phyloP scores from a whole-genome alignment of 2,888 invertebrate species.

The Monoplex corrugatus region DNA sequence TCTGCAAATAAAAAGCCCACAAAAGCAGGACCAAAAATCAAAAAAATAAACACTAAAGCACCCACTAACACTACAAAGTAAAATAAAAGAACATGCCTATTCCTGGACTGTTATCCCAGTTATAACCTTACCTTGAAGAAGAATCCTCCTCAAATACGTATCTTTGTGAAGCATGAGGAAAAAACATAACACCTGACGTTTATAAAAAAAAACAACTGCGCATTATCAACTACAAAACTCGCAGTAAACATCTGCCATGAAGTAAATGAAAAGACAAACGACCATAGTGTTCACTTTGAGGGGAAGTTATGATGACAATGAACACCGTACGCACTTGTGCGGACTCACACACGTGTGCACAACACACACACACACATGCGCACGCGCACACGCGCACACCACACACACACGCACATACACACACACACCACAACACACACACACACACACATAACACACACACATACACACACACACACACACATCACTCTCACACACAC shows the following conservation, averaged over 20 bases:
- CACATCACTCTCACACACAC: neutral
- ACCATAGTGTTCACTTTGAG: no score
- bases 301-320: no score
- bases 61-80: no score
- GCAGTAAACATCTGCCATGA: no score
- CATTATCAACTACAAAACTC: no score
- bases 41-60: no score
- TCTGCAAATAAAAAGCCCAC: no score
- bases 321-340: neutral
- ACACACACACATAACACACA: neutral
- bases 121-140: neutral
- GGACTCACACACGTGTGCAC: neutral
- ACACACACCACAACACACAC: constrained; percentile 1
- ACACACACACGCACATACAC: neutral
- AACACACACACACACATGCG: neutral
- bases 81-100: no score
- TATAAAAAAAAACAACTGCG: no score
- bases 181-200: no score
- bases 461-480: neutral
- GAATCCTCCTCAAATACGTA: constrained; percentile 11
- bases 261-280: no score
- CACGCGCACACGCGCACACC: neutral
- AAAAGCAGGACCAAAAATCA: no score
- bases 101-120: neutral
- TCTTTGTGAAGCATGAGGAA: neutral